Conservation (phyloP, 2,888 invertebrate species). For the Amphimallon solstitiale region DNA sequence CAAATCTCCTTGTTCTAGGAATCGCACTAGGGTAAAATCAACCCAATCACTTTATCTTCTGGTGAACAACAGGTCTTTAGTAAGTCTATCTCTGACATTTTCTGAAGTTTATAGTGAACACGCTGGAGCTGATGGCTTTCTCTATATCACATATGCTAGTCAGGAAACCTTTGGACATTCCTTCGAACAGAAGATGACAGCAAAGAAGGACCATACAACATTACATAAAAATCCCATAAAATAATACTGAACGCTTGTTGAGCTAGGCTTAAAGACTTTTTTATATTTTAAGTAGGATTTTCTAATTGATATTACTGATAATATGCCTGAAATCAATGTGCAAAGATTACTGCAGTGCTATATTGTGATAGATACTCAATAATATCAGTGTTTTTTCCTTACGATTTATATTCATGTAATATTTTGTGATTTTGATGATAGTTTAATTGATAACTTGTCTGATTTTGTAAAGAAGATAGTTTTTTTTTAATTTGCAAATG, state of each 20-base stretch:
- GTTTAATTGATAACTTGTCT: no score
- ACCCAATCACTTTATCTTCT: conserved; percentile 84
- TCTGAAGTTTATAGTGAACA: conserved; percentile 82
- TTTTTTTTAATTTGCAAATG: no score
- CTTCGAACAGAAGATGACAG: not conserved
- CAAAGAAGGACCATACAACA: conserved; percentile 7
- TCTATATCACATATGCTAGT: conserved; percentile 89
- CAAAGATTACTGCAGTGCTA: no score
- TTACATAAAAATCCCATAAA: conserved; percentile 14
- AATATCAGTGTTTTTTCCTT: no score
- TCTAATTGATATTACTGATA: no score
- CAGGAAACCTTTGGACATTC: conserved; percentile 87
- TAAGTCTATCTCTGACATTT: conserved; percentile 82
- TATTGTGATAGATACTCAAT: no score
- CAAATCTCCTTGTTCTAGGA: conserved; percentile 53
- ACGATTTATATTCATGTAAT: no score
- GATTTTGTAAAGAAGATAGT: no score
- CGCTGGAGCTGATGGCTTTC: conserved; percentile 84
- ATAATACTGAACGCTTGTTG: not conserved
- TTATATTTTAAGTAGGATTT: no score
- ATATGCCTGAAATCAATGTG: no score
- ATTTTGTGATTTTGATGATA: no score
- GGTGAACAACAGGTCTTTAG: conserved; percentile 83
- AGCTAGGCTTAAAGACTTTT: no score
- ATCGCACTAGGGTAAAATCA: conserved; percentile 69